Evolutionary conservation across 2,113 vertebrate species (phyloP).

Genomic region (Pterocles gutturalis): DNA sequence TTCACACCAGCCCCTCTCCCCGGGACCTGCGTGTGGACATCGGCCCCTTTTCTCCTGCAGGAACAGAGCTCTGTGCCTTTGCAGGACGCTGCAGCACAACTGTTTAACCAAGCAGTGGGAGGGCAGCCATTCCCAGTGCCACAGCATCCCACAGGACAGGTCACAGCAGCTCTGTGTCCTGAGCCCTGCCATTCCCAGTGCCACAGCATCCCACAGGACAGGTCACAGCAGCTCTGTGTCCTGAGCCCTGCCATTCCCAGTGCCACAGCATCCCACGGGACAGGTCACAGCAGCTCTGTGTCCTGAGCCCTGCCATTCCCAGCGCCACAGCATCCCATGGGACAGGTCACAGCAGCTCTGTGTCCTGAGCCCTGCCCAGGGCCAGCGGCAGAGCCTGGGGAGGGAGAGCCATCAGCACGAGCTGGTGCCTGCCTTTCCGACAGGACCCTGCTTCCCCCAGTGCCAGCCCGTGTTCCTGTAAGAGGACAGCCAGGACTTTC

Average conservation of each 20-base stretch:
- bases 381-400: not conserved
- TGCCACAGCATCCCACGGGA: not conserved
- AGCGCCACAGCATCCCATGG: too few species aligned
- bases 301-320: too few species aligned
- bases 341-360: not conserved
- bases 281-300: too few species aligned
- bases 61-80: not conserved
- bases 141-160: not conserved
- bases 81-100: not conserved
- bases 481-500: not conserved
- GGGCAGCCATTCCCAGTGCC: not conserved
- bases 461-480: fast-evolving
- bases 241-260: not conserved
- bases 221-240: too few species aligned
- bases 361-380: not conserved
- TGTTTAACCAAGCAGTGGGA: not conserved
- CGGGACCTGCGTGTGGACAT: fast-evolving
- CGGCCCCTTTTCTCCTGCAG: not conserved
- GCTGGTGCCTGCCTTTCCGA: not conserved
- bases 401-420: not conserved
- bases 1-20: too few species aligned
- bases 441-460: not conserved
- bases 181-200: too few species aligned
- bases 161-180: too few species aligned
- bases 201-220: too few species aligned